These are phyloP conservation scores for Aplodontia rufa DNA, from an alignment of 2,113 vertebrate genomes.

Conservation along the genomic window DNA sequence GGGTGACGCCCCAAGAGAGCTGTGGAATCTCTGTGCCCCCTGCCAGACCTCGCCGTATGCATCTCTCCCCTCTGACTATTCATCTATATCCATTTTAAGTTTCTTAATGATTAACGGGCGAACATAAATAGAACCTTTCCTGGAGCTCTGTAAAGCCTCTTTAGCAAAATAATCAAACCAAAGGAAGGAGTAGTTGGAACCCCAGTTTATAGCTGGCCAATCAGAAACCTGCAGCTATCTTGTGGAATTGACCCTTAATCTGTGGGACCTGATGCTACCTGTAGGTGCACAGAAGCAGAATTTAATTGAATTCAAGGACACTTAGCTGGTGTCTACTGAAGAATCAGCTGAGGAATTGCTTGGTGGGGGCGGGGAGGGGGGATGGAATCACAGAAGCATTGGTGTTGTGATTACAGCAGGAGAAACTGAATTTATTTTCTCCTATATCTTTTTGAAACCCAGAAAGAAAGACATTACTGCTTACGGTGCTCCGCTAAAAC, in stretches of 20 bases:
- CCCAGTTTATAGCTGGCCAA: too few species aligned
- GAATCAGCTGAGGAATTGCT: background rate
- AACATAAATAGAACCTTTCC: background rate
- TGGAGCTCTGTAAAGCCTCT: background rate
- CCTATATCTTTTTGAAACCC: background rate
- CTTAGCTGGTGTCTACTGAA: background rate
- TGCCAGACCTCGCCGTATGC: background rate
- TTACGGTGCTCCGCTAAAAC: too few species aligned
- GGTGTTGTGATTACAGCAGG: background rate
- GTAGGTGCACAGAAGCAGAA: too few species aligned
- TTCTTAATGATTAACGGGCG: background rate
- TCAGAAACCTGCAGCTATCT: background rate
- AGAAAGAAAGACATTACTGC: too few species aligned
- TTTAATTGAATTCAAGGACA: too few species aligned
- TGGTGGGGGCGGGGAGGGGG: background rate
- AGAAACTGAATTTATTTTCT: background rate
- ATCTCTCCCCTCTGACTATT: background rate
- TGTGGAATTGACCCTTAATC: too few species aligned
- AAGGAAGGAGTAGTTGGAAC: too few species aligned
- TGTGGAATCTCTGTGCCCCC: background rate
- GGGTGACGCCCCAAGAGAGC: background rate
- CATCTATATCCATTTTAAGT: background rate
- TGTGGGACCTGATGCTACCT: too few species aligned
- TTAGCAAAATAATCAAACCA: too few species aligned
- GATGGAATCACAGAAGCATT: background rate